A percentile compares a stretch with the other conserved stretches of the same genome.
Evolutionary conservation across 1,140 invertebrate species (phyloP).

Genomic region (Tyrophagus putrescentiae): DNA sequence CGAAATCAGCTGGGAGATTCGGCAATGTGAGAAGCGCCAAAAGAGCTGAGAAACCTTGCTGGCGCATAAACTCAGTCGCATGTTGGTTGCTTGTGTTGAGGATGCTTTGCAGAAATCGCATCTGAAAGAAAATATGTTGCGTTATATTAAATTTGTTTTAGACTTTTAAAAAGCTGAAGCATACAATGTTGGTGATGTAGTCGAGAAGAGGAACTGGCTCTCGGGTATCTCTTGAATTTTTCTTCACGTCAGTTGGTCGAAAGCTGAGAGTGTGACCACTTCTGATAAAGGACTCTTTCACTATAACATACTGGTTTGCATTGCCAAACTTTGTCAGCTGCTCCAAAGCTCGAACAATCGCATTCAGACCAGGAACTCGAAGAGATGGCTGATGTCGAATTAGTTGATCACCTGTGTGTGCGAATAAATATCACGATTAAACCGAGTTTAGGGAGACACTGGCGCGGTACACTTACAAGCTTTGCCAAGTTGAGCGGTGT

Average conservation of each 20-base stretch:
- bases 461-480: no score
- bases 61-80: not conserved
- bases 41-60: not conserved
- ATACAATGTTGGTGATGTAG: not conserved
- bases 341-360: not conserved
- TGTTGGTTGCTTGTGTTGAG: not conserved
- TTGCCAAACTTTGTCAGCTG: not conserved
- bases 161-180: not conserved
- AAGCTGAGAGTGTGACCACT: not conserved
- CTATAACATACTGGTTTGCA: not conserved
- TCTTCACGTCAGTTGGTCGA: not conserved
- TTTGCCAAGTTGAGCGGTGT: not conserved
- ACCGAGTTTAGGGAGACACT: no score
- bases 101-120: slow-evolving; percentile 5
- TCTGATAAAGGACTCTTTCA: not conserved
- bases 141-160: no score
- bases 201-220: not conserved
- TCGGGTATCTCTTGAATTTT: not conserved
- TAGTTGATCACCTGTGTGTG: not conserved
- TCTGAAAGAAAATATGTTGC: no score
- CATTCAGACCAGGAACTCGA: not conserved
- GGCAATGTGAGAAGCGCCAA: not conserved
- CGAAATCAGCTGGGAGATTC: not conserved
- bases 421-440: no score
- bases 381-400: not conserved